Evolutionary conservation across 2,888 invertebrate genomes (phyloP).

Genomic region (Strigamia maritima): DNA sequence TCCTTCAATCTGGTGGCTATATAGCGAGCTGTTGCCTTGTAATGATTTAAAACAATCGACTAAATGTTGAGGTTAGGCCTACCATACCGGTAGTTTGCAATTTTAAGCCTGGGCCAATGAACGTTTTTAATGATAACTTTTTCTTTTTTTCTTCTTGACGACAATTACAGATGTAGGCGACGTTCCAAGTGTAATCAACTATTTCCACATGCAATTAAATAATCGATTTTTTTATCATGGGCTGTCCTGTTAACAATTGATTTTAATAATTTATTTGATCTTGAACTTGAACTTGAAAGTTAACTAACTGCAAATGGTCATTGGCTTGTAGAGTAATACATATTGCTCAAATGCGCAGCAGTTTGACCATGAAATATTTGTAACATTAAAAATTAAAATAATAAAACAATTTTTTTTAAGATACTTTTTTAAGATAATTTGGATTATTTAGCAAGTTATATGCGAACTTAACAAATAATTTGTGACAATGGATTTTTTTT

Average conservation of each 20-base stretch:
- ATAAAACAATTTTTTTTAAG: too few relatives aligned
- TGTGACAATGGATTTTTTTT: too few relatives aligned
- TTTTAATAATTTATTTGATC: background rate
- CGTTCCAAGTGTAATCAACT: background rate
- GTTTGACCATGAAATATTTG: too few relatives aligned
- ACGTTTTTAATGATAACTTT: background rate
- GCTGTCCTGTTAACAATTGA: background rate
- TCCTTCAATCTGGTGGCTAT: too few relatives aligned
- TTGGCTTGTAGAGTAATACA: background rate
- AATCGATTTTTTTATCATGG: background rate
- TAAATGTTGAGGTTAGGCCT: too few relatives aligned
- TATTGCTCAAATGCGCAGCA: too few relatives aligned
- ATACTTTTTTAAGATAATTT: too few relatives aligned
- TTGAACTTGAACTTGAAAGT: slow-evolving; percentile 12
- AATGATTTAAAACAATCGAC: background rate
- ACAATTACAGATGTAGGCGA: background rate
- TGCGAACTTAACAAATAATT: too few relatives aligned
- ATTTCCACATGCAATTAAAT: background rate
- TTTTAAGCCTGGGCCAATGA: background rate
- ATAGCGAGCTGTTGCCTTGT: background rate
- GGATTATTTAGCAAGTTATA: too few relatives aligned
- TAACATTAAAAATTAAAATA: too few relatives aligned
- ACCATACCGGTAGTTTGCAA: background rate
- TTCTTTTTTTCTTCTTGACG: background rate
- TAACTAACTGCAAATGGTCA: background rate